phyloP scores from a whole-genome alignment of 2,797 vertebrate species.

The Aldrovandia affinis region DNA sequence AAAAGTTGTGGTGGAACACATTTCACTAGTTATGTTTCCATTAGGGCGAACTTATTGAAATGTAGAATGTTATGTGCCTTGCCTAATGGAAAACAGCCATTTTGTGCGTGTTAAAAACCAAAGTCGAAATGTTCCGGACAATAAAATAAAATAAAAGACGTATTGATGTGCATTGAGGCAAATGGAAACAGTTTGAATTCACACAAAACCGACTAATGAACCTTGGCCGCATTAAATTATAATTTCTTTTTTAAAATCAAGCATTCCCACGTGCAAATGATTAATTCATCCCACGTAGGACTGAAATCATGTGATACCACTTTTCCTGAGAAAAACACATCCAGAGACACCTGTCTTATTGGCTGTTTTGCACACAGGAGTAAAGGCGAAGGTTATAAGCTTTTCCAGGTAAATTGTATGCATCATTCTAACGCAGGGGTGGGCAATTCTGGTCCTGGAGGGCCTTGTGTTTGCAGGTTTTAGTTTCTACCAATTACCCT shows the following conservation, averaged over 20 bases:
- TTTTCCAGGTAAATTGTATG: background rate
- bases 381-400: background rate
- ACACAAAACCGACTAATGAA: background rate
- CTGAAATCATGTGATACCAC: background rate
- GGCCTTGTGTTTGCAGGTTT: too few relatives aligned
- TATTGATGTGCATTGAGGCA: background rate
- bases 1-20: background rate
- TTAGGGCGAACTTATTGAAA: background rate
- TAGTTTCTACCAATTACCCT: too few relatives aligned
- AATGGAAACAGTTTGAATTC: background rate
- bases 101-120: background rate
- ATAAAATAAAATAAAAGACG: background rate
- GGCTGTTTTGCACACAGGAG: background rate
- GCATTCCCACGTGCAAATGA: background rate
- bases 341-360: background rate
- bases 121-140: background rate
- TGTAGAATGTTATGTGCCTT: background rate
- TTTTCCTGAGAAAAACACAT: background rate
- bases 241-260: too few relatives aligned
- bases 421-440: too few relatives aligned
- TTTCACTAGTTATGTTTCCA: background rate
- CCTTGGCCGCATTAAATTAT: background rate
- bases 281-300: background rate
- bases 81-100: background rate
- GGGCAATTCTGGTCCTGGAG: too few relatives aligned